phyloP scores from a whole-genome alignment of 2,888 invertebrate species.

The Anthophora plumipes region DNA sequence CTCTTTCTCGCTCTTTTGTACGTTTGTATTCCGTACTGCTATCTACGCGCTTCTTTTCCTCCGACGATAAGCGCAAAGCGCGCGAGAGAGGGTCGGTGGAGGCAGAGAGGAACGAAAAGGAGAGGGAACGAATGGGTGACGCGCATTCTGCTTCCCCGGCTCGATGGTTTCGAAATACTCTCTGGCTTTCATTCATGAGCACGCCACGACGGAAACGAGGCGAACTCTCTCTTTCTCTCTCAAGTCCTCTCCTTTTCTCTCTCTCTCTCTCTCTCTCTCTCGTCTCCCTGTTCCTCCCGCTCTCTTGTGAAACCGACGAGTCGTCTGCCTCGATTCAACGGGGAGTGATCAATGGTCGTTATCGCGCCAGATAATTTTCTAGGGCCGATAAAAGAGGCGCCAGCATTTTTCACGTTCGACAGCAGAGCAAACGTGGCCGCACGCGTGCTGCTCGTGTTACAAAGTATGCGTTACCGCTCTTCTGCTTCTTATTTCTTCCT shows the following conservation, averaged over 20 bases:
- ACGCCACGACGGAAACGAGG: slow-evolving; percentile 62
- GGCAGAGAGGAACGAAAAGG: not conserved
- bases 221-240: not conserved
- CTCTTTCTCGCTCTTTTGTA: slow-evolving; percentile 8
- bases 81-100: not conserved
- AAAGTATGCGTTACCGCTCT: slow-evolving; percentile 15
- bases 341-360: slow-evolving; percentile 67
- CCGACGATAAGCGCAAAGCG: slow-evolving; percentile 58
- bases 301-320: slow-evolving; percentile 32
- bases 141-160: slow-evolving; percentile 55
- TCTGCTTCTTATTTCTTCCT: slow-evolving; percentile 3
- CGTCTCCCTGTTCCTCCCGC: slow-evolving; percentile 29
- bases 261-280: not conserved
- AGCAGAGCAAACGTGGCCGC: slow-evolving; percentile 55
- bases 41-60: slow-evolving; percentile 44
- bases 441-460: slow-evolving; percentile 47
- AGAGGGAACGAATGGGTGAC: slow-evolving; percentile 25
- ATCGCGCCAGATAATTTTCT: slow-evolving; percentile 68
- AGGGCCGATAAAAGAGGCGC: slow-evolving; percentile 62
- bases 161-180: slow-evolving; percentile 69
- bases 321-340: slow-evolving; percentile 63
- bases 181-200: slow-evolving; percentile 70
- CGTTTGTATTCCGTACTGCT: slow-evolving; percentile 15
- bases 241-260: too few species aligned
- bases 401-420: slow-evolving; percentile 62